Conservation (phyloP, 2,888 invertebrate genomes). For the Elegia similella region DNA sequence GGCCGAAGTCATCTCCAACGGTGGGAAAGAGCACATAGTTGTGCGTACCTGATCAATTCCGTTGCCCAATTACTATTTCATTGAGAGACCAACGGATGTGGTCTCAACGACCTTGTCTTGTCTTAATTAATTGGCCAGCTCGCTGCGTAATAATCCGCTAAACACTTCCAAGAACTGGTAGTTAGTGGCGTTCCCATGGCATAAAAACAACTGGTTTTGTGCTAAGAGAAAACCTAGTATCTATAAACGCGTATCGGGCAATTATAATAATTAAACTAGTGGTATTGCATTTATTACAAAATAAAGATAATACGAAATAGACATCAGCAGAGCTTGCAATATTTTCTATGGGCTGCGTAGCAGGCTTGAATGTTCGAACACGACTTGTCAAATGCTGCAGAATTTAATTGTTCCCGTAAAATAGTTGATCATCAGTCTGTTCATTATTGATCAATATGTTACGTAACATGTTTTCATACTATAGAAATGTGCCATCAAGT, state of each 20-base stretch:
- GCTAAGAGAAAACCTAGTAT: constrained; percentile 14
- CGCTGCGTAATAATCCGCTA: constrained; percentile 14
- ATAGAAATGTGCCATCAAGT: no score
- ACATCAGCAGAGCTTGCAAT: no score
- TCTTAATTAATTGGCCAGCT: constrained; percentile 15
- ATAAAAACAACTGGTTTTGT: constrained; percentile 18
- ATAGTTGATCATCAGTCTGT: no score
- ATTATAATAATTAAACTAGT: constrained; percentile 17
- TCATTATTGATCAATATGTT: no score
- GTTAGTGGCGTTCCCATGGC: constrained; percentile 18
- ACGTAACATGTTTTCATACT: no score
- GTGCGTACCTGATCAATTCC: constrained; percentile 2
- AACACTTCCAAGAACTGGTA: constrained; percentile 16
- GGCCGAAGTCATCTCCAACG: background rate
- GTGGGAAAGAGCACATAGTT: constrained; percentile 1
- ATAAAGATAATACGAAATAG: background rate
- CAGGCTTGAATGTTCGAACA: no score
- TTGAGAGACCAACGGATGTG: constrained; percentile 11
- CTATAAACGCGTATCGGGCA: constrained; percentile 18
- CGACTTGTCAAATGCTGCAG: no score
- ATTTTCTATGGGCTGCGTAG: no score
- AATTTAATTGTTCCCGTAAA: no score
- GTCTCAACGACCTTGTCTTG: constrained; percentile 13
- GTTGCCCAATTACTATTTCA: background rate
- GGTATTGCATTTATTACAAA: background rate